These are phyloP conservation scores for Phalloptychus januarius DNA, from an alignment of 2,797 vertebrate genomes.

Conservation along the genomic window DNA sequence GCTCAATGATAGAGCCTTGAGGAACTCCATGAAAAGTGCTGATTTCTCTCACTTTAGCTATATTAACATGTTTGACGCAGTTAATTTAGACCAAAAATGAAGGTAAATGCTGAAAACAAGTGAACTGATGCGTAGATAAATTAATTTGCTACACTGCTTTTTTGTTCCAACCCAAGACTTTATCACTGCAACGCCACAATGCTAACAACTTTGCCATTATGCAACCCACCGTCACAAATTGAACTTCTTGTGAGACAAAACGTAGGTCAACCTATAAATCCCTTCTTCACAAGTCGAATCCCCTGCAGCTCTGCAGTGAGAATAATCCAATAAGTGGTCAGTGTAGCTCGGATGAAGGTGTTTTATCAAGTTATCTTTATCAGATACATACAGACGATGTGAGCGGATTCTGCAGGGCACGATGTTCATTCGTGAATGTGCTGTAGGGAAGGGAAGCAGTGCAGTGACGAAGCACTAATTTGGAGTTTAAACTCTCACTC, in stretches of 20 bases:
- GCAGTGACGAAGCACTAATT: conserved; percentile 40
- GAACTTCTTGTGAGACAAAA: conserved; percentile 54
- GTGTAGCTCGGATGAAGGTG: conserved; percentile 36
- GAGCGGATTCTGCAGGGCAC: background rate
- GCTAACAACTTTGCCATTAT: background rate
- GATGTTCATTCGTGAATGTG: background rate
- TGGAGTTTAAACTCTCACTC: conserved; percentile 40
- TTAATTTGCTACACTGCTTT: background rate
- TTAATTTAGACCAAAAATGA: background rate
- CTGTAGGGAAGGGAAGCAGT: background rate
- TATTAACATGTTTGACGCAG: background rate
- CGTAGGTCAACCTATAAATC: conserved; percentile 55
- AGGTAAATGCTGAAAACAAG: background rate
- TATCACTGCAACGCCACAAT: background rate
- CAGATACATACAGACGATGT: conserved; percentile 14
- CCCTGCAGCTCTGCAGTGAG: conserved; percentile 34
- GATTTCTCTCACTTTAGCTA: background rate
- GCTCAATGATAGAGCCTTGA: background rate
- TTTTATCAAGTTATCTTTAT: conserved; percentile 51
- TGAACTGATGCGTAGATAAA: background rate
- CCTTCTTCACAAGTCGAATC: conserved; percentile 50
- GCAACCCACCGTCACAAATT: conserved; percentile 41
- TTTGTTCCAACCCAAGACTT: background rate
- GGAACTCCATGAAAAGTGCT: background rate
- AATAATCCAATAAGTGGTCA: conserved; percentile 48